Percentiles rank a stretch among this genome's conserved stretches.
Conservation (phyloP, 1,140 invertebrate genomes). For the Melipona quadrifasciata region DNA sequence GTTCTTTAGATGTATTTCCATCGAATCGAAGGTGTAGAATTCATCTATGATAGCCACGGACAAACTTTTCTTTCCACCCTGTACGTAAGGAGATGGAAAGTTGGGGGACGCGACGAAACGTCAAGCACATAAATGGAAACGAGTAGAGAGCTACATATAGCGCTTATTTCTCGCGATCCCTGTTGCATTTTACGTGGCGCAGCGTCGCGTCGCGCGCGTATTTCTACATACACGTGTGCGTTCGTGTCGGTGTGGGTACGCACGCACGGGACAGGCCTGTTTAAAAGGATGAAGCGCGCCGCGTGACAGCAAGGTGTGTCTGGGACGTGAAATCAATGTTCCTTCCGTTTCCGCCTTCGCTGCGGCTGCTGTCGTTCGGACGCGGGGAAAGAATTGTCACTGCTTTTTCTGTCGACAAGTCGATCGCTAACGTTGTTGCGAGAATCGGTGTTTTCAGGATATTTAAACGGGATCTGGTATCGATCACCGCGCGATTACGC, state of each 20-base stretch:
- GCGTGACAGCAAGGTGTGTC: slow-evolving; percentile 54
- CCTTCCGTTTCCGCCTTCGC: slow-evolving; percentile 31
- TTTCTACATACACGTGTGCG: background rate
- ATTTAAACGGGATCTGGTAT: background rate
- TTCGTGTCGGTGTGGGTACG: background rate
- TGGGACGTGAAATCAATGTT: slow-evolving; percentile 60
- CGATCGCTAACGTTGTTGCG: slow-evolving; percentile 4
- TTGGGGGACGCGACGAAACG: background rate
- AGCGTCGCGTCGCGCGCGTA: slow-evolving; percentile 6
- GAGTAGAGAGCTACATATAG: background rate
- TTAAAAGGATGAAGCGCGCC: slow-evolving; percentile 45
- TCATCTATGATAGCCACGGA: no score
- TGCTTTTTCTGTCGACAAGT: background rate
- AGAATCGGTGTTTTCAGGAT: background rate
- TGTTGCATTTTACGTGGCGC: slow-evolving; percentile 30
- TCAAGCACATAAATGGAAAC: slow-evolving; percentile 9
- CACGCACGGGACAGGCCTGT: slow-evolving; percentile 24
- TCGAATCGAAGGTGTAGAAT: no score
- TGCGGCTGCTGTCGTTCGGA: background rate
- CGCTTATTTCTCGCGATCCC: slow-evolving; percentile 29
- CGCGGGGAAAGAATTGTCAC: slow-evolving; percentile 27
- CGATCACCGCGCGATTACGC: background rate
- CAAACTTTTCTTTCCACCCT: no score
- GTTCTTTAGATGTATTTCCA: no score
- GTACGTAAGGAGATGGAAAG: background rate